Percentiles rank a stretch among this genome's conserved stretches.
These are phyloP conservation scores for Limenitis camilla DNA, from an alignment of 2,888 invertebrate genomes.

Conservation along the genomic window DNA sequence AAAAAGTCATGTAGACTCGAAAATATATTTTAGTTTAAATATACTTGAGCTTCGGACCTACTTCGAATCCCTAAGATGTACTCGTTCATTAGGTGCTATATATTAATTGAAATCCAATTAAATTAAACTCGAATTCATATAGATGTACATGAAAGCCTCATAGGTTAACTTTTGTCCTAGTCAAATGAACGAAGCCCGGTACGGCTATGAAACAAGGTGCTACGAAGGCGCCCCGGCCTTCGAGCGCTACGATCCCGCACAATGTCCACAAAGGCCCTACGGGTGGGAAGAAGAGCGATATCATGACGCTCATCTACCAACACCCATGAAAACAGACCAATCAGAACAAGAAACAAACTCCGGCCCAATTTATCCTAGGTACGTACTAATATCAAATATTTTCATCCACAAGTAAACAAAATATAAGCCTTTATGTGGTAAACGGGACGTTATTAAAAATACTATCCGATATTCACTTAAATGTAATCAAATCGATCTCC, in stretches of 20 bases:
- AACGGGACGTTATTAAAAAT: constrained; percentile 45
- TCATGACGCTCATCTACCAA: constrained; percentile 74
- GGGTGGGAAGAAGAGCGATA: constrained; percentile 76
- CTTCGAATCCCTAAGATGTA: no score
- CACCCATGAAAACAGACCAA: constrained; percentile 81
- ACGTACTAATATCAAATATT: constrained; percentile 31
- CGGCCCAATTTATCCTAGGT: constrained; percentile 85
- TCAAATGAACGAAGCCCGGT: constrained; percentile 77
- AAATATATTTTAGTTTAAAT: no score
- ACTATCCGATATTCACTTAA: background rate
- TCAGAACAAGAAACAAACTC: constrained; percentile 78
- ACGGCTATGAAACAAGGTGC: constrained; percentile 68
- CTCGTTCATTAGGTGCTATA: no score
- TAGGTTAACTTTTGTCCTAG: constrained; percentile 32
- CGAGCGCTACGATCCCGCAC: constrained; percentile 70
- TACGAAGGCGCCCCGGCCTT: constrained; percentile 70
- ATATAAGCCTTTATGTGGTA: constrained; percentile 53
- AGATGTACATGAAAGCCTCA: no score
- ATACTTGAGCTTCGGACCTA: no score
- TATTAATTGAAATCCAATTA: no score
- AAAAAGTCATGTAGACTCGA: no score
- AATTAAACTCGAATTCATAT: no score
- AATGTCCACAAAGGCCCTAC: constrained; percentile 67
- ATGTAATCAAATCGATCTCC: constrained; percentile 3
- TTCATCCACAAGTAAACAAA: background rate